Conservation (phyloP, 2,888 invertebrate species). For the Brachyptera risi region DNA sequence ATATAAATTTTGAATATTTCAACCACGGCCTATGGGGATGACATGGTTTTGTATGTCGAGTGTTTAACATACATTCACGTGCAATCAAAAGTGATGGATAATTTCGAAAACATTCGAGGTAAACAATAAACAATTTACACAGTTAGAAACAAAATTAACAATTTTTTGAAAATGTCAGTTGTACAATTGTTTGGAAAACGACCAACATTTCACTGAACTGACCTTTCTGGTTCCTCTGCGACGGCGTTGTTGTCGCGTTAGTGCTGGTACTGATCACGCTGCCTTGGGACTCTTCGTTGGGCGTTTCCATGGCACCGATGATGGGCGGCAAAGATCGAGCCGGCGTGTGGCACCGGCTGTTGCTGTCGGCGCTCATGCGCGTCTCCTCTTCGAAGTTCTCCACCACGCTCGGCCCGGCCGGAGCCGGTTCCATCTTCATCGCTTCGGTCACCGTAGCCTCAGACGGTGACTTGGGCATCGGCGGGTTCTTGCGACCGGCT, state of each 20-base stretch:
- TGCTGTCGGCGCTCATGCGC: constrained; percentile 47
- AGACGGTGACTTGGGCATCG: not conserved
- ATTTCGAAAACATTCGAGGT: too few species aligned
- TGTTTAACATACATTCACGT: too few species aligned
- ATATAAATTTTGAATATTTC: too few species aligned
- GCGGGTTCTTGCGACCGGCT: not conserved
- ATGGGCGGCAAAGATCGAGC: constrained; percentile 19
- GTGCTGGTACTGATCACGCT: constrained; percentile 70
- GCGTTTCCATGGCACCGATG: constrained; percentile 9
- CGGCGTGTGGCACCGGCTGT: constrained; percentile 30
- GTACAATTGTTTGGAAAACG: too few species aligned
- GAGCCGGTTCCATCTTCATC: not conserved
- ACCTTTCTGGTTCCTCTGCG: constrained; percentile 10
- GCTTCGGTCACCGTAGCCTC: too few species aligned
- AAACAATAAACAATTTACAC: too few species aligned
- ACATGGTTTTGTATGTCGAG: too few species aligned
- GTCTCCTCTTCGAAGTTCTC: constrained; percentile 53
- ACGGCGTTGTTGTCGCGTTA: constrained; percentile 36
- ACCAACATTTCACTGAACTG: too few species aligned
- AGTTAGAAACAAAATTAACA: too few species aligned
- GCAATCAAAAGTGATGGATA: too few species aligned
- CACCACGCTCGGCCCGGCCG: constrained; percentile 36
- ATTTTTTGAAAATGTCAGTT: too few species aligned
- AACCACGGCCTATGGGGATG: too few species aligned
- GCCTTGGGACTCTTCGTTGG: constrained; percentile 71